Evolutionary conservation across 2,113 vertebrate species (phyloP), one percentile per base, ranked within the genome.

Genomic region (Ophthalmotilapia sp.): DNA sequence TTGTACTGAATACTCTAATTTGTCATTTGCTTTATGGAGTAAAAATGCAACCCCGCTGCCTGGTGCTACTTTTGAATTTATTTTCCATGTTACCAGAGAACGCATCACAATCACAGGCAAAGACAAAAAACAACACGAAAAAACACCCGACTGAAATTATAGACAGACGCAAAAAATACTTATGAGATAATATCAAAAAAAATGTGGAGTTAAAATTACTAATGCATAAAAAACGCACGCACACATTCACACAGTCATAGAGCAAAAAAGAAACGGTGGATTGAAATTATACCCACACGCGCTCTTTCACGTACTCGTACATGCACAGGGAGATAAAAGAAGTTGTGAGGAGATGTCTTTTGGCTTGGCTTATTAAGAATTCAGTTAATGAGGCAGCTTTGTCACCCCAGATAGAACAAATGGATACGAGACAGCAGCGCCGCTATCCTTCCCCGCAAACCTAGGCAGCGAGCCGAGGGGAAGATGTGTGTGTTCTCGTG

Each of bases 381-480:
- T 94, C 90, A 88, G 93, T 93, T 96, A 97, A 96, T 96, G 95
- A 96, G 95, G 93, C 93, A 93, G 94, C 93, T 96, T 96, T 96
- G 95, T 95, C 95, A 95, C 94, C 93, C 88, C 93, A 92, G 89
- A 92, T 89, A 93, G 90, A 94, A 94, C 95, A 96, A 95, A 95
- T 95, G 93, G 92, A 94, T 90, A 85, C 92, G 92, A 95, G 92
- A 93, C 89, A 88, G 94, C 92, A 79, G 89, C 42, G 77, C 87
- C 51, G 90, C 86, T 80, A 77, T 86, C 79, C 89, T 86, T 68
- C 84, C 68, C 87, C 54, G 40, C 92, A 90, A 91, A 94, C 87
- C 85, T 85, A 56, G 88, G 79, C 83, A 89, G 86, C 36, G 65
- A 89, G 88, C 21, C 7, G 45, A 91, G 83, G 82, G 81, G 80